Conservation (phyloP, 2,888 invertebrate genomes). For the Pterobdella sp. region DNA sequence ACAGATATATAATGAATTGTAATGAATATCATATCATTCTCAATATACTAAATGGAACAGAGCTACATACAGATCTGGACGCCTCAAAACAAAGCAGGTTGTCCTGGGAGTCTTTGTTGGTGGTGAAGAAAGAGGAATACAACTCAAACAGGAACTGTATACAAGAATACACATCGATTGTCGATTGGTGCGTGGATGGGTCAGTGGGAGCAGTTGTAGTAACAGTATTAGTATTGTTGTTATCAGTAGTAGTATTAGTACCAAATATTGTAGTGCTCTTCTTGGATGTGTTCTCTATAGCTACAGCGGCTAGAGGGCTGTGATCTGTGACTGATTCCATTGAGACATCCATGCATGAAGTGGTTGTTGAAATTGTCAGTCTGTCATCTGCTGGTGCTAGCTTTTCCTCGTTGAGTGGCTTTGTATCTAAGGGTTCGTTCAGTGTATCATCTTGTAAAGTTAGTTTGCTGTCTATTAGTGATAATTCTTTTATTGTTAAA, state of each 20-base stretch:
- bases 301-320: not conserved
- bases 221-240: not conserved
- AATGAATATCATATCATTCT: too few relatives aligned
- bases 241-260: not conserved
- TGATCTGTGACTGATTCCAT: not conserved
- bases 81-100: conserved; percentile 49
- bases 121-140: conserved; percentile 62
- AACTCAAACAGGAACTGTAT: conserved; percentile 82
- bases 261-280: not conserved
- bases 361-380: too few relatives aligned
- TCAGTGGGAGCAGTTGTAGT: not conserved
- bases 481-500: too few relatives aligned
- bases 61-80: conserved; percentile 52
- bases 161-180: conserved; percentile 82
- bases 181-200: not conserved
- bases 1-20: not conserved
- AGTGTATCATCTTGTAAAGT: too few relatives aligned
- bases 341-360: not conserved
- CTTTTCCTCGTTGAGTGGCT: too few relatives aligned
- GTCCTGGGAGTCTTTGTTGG: not conserved
- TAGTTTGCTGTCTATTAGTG: too few relatives aligned
- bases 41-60: too few relatives aligned
- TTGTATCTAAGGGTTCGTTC: too few relatives aligned
- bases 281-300: not conserved
- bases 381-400: too few relatives aligned